These are phyloP conservation scores for Lineus longissimus DNA, from an alignment of 1,140 invertebrate genomes.

Conservation along the genomic window DNA sequence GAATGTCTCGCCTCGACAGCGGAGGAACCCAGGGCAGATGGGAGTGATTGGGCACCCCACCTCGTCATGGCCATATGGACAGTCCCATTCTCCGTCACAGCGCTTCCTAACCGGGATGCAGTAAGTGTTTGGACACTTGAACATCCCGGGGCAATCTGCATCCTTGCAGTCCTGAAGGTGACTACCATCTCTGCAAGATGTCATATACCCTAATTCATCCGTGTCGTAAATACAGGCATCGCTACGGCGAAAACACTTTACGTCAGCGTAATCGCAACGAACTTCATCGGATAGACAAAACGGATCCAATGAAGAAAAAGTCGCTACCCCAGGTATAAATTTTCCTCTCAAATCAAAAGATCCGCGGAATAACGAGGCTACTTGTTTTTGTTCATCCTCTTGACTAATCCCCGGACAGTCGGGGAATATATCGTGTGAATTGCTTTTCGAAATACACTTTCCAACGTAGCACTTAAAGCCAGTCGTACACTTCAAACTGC, in stretches of 20 bases:
- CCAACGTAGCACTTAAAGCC: neutral
- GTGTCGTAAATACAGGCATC: constrained; percentile 5
- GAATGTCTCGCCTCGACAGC: neutral
- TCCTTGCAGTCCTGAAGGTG: constrained; percentile 1
- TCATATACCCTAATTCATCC: neutral
- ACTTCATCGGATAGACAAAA: neutral
- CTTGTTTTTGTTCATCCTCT: neutral
- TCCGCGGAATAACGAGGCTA: no score
- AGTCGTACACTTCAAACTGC: neutral
- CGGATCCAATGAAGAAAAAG: neutral
- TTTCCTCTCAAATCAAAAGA: no score
- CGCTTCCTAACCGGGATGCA: neutral
- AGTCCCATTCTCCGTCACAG: constrained; percentile 6
- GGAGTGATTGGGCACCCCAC: neutral
- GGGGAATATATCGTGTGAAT: neutral
- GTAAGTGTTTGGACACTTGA: constrained; percentile 5
- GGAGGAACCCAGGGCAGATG: neutral
- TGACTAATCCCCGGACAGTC: neutral
- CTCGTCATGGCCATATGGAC: neutral
- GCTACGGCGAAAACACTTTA: neutral
- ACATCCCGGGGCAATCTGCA: neutral
- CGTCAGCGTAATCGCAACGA: neutral
- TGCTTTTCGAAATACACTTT: neutral
- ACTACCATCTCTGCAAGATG: neutral
- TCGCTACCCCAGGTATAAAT: no score